Conservation (phyloP, 2,113 vertebrate species). For the Capreolus pygargus region DNA sequence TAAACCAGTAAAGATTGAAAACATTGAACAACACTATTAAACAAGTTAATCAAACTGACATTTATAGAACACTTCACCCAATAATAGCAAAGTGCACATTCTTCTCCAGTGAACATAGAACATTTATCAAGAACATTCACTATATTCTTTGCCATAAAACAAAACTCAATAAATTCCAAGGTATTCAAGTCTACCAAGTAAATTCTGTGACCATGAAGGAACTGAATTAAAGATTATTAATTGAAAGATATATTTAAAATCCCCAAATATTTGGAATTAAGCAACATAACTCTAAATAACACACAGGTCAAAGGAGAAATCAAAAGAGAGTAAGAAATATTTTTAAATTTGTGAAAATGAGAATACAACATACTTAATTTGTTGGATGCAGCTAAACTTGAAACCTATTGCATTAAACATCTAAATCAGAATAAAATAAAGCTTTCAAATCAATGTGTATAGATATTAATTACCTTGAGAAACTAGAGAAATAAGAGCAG, state of each 20-base stretch:
- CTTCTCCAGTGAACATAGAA: neutral
- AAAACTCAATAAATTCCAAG: neutral
- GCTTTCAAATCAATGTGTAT: neutral
- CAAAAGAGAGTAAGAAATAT: neutral
- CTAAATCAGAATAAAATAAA: neutral
- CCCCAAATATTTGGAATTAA: neutral
- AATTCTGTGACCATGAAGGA: neutral
- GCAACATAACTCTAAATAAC: neutral
- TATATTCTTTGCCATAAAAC: neutral
- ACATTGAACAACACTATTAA: neutral
- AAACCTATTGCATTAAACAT: neutral
- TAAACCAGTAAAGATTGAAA: neutral
- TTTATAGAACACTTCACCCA: neutral
- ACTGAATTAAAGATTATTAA: neutral
- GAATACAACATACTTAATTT: neutral
- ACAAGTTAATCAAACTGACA: neutral
- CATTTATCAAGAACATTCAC: neutral
- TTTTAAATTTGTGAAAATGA: neutral
- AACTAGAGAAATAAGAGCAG: neutral
- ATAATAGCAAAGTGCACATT: neutral
- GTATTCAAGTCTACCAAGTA: neutral
- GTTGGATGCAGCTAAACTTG: neutral
- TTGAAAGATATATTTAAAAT: neutral
- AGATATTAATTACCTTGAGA: neutral
- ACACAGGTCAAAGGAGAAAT: neutral